Evolutionary conservation across 2,797 vertebrate genomes (phyloP).

Genomic region (Gymnothorax reevesii): DNA sequence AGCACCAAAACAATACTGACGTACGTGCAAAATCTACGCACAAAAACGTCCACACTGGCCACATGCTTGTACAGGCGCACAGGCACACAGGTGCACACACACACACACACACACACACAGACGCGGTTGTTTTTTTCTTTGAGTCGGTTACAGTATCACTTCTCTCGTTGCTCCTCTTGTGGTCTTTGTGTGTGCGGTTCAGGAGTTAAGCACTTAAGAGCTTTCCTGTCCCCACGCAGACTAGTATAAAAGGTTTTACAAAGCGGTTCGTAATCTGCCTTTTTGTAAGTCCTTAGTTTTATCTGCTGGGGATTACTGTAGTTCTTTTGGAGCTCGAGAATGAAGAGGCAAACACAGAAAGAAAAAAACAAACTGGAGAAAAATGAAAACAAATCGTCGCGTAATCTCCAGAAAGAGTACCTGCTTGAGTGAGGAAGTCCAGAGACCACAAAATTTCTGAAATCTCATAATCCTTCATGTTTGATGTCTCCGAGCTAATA

Average conservation of each 20-base stretch:
- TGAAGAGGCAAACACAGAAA: slow-evolving; percentile 7
- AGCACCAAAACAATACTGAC: background rate
- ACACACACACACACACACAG: background rate
- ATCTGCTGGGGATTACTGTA: slow-evolving; percentile 73
- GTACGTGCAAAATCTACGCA: background rate
- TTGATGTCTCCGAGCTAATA: slow-evolving; percentile 80
- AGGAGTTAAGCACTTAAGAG: slow-evolving; percentile 64
- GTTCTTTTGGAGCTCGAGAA: slow-evolving; percentile 28
- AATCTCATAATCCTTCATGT: slow-evolving; percentile 81
- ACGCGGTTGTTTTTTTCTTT: slow-evolving; percentile 41
- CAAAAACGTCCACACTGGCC: background rate
- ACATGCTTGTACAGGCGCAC: background rate
- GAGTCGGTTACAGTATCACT: slow-evolving; percentile 70
- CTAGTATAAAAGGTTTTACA: slow-evolving; percentile 65
- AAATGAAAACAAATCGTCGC: slow-evolving; percentile 70
- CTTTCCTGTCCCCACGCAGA: slow-evolving; percentile 57
- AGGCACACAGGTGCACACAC: background rate
- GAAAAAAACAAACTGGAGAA: background rate
- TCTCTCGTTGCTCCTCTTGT: slow-evolving; percentile 62
- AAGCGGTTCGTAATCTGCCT: slow-evolving; percentile 73
- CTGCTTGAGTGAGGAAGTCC: slow-evolving; percentile 60
- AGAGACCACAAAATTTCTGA: slow-evolving; percentile 64
- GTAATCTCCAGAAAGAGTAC: slow-evolving; percentile 70
- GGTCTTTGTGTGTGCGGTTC: slow-evolving; percentile 26
- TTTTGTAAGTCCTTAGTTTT: slow-evolving; percentile 57